phyloP scores from a whole-genome alignment of 2,888 invertebrate species.

The Synergus laeviventris region DNA sequence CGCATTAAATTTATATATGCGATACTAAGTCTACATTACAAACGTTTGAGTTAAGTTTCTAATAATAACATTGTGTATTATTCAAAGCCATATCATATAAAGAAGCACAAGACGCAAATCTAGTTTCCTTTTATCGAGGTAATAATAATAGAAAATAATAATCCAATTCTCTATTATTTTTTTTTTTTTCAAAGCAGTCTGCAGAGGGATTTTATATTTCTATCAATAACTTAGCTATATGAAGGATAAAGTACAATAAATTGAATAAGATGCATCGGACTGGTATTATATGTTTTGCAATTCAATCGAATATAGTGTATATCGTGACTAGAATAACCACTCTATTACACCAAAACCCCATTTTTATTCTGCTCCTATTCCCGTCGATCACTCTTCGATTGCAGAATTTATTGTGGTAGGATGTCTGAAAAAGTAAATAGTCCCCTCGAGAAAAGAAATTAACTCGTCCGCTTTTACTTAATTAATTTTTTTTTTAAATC shows the following conservation, averaged over 20 bases:
- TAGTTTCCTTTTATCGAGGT: not conserved
- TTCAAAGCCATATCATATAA: not conserved
- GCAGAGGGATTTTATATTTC: slow-evolving; percentile 1
- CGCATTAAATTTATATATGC: not conserved
- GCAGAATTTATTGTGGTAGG: not conserved
- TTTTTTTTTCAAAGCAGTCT: not conserved
- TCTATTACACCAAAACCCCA: slow-evolving; percentile 5
- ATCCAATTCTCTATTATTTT: not conserved
- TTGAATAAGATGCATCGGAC: slow-evolving; percentile 6
- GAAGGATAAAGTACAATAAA: not conserved
- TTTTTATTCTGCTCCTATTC: slow-evolving; percentile 11
- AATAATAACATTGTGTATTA: slow-evolving; percentile 4
- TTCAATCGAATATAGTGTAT: not conserved
- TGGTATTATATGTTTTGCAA: not conserved
- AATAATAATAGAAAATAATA: slow-evolving; percentile 5
- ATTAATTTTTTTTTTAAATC: not conserved
- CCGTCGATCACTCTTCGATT: slow-evolving; percentile 8
- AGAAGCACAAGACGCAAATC: not conserved
- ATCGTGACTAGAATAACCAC: slow-evolving; percentile 26
- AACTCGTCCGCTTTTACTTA: not conserved
- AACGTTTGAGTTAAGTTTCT: not conserved
- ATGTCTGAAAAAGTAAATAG: not conserved
- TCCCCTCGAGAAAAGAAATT: not conserved
- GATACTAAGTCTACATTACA: not conserved
- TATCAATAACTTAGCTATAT: not conserved